Base-by-base conservation (phyloP, 2,797 vertebrate genomes). In the Corythornis leucogaster region DNA sequence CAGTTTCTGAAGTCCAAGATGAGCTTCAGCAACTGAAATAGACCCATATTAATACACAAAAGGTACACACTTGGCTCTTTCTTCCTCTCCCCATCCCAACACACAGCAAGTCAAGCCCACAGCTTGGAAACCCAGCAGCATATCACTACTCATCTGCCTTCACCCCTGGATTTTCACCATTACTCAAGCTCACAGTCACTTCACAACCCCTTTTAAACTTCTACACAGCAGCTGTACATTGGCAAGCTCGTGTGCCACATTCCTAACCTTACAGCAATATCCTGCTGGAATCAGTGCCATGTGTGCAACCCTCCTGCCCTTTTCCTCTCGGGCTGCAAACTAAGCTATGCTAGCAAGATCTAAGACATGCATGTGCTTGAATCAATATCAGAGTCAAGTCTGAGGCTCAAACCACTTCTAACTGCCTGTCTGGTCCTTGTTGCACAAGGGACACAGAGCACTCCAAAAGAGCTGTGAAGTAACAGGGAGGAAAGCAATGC, bases 301-400 rank as follows among this genome's bases (percentile, higher is more conserved):
- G 87, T 64, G 73, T 75, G 85, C 87, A 92, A 80, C 58, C 75
- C 79, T 48, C 13, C 87, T 85, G 86, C 85, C 89, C 81, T 53
- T 35, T 50, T 80, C 80, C 88, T 92, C 40, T 59, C 5, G 2
- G 15, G 57, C 83, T 75, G 73, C 76, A 80, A 79, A 8, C 64
- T 18, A 15, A 48, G 61, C 79, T 66, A 6, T 18, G 46, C 85
- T 43, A 87, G 73, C 67, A 86, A 18, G 22, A 46, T 17, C 59
- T 15, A 17, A 59, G 46, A 59, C 14, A 28, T 6, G 19, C 15
- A 25, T 4, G 61, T 48, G 63, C 63, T 62, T 63, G 53, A 74
- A 76, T 48, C 76, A 67, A 25, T 5, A 61, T 25, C 61, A 87
- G 89, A 66, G 68, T 11, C 26, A 48, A 25, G 6, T 8, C 40